Evolutionary conservation across 2,113 vertebrate genomes (phyloP).

Genomic region (Uria lomvia): DNA sequence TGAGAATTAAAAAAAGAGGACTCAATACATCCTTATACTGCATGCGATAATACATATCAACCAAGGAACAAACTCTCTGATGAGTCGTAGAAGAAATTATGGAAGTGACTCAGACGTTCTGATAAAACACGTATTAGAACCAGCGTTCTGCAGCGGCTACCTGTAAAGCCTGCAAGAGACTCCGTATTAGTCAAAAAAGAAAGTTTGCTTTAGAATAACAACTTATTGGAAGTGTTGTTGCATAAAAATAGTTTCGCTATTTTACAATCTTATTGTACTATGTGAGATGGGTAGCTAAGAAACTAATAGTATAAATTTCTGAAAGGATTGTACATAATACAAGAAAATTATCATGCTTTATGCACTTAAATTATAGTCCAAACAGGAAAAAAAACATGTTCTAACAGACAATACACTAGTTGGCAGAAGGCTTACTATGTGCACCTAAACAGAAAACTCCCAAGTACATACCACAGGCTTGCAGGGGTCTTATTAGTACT

Average conservation of each 20-base stretch:
- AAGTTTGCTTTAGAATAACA: not conserved
- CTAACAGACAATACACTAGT: not conserved
- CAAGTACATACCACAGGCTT: not conserved
- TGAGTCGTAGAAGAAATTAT: not conserved
- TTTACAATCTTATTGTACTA: not conserved
- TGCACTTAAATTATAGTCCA: not conserved
- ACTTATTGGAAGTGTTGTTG: not conserved
- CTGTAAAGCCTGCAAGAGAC: not conserved
- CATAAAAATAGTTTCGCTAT: not conserved
- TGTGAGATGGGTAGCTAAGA: not conserved
- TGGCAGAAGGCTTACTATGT: not conserved
- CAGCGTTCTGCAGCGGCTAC: not conserved
- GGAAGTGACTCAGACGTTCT: not conserved
- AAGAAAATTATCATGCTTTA: not conserved
- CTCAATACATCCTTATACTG: not conserved
- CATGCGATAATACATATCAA: not conserved
- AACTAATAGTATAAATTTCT: not conserved
- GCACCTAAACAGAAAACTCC: not conserved
- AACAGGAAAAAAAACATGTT: not conserved
- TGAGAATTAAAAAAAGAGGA: not conserved
- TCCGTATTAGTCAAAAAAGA: not conserved
- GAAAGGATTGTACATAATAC: rapidly evolving
- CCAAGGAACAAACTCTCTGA: not conserved
- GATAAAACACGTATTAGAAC: not conserved
- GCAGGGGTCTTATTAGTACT: not conserved